Conservation (phyloP, 2,888 invertebrate species). For the Amphipyra berbera region DNA sequence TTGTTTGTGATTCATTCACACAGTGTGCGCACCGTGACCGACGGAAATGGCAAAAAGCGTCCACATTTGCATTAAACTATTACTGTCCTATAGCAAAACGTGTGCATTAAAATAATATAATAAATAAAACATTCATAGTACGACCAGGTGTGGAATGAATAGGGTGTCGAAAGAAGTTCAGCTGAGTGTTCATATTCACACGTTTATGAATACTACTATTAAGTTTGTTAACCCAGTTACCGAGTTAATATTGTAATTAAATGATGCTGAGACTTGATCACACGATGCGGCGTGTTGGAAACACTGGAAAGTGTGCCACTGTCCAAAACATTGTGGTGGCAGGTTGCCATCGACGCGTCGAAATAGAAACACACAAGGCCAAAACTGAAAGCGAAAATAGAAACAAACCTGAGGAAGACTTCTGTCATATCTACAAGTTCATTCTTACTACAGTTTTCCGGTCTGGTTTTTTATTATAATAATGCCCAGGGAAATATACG, state of each 20-base stretch:
- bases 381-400: slow-evolving; percentile 82
- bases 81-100: slow-evolving; percentile 61
- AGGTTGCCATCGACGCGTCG: slow-evolving; percentile 77
- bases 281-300: slow-evolving; percentile 64
- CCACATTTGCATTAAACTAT: slow-evolving; percentile 74
- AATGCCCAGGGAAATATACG: neutral
- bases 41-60: slow-evolving; percentile 82
- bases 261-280: slow-evolving; percentile 71
- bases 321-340: slow-evolving; percentile 83
- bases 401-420: slow-evolving; percentile 65
- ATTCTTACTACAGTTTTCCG: slow-evolving; percentile 46
- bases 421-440: slow-evolving; percentile 56
- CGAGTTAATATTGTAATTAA: slow-evolving; percentile 83
- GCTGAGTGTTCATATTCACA: slow-evolving; percentile 78
- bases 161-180: slow-evolving; percentile 74
- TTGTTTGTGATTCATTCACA: slow-evolving; percentile 85
- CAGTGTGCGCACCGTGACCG: slow-evolving; percentile 83
- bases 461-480: slow-evolving; percentile 32
- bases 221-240: slow-evolving; percentile 89
- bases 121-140: slow-evolving; percentile 56
- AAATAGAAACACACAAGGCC: slow-evolving; percentile 85
- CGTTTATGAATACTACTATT: slow-evolving; percentile 76
- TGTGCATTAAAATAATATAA: slow-evolving; percentile 60
- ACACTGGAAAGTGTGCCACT: slow-evolving; percentile 80
- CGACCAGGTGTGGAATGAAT: slow-evolving; percentile 70